Percentiles rank a stretch among this genome's conserved stretches.
Evolutionary conservation across 2,888 invertebrate genomes (phyloP).

Genomic region (Drosophila anomelani): DNA sequence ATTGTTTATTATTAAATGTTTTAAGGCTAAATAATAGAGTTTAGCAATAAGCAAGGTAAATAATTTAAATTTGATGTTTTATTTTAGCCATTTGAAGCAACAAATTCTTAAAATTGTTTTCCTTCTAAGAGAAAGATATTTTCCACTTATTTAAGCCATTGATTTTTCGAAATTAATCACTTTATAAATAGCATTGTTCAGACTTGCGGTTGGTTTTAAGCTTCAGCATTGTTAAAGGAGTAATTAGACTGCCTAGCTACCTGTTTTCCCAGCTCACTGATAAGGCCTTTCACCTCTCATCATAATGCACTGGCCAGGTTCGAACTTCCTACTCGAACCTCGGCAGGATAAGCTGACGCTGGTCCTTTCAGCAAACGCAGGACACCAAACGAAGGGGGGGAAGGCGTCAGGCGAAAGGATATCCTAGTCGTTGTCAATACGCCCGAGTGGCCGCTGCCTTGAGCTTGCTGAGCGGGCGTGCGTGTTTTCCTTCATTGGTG

Average conservation of each 20-base stretch:
- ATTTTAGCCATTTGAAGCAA: not conserved
- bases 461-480: slow-evolving; percentile 63
- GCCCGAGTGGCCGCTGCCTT: slow-evolving; percentile 38
- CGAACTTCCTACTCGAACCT: not conserved
- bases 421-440: slow-evolving; percentile 36
- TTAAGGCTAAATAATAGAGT: too few relatives aligned
- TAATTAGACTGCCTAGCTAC: not conserved
- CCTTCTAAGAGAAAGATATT: not conserved
- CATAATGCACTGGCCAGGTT: slow-evolving; percentile 9
- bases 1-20: not conserved
- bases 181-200: not conserved
- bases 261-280: not conserved
- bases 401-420: slow-evolving; percentile 1
- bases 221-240: not conserved
- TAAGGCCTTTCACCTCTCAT: not conserved
- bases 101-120: too few relatives aligned
- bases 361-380: slow-evolving; percentile 25
- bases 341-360: slow-evolving; percentile 14
- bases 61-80: not conserved
- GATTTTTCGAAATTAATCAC: not conserved
- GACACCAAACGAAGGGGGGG: not conserved
- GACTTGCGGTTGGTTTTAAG: not conserved
- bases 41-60: not conserved
- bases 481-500: slow-evolving; percentile 77
- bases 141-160: not conserved